phyloP scores from a whole-genome alignment of 1,140 invertebrate species.

The Bemisia tabaci region DNA sequence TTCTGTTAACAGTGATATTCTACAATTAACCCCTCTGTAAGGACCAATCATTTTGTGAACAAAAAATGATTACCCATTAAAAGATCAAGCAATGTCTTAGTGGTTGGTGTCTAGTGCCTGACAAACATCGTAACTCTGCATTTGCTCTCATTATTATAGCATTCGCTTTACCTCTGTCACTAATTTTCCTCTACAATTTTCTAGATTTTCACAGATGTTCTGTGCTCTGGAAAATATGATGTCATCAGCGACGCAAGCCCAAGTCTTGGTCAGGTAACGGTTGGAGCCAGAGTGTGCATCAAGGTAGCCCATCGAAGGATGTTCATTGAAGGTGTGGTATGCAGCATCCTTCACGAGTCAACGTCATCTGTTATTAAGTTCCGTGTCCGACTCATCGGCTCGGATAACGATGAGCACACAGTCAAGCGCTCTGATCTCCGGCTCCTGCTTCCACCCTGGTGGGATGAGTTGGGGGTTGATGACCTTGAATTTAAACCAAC shows the following conservation, averaged over 20 bases:
- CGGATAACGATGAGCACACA: conserved; percentile 35
- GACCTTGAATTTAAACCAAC: conserved; percentile 23
- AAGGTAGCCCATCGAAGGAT: conserved; percentile 39
- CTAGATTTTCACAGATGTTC: conserved; percentile 34
- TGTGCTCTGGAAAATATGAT: conserved; percentile 54
- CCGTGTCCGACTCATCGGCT: conserved; percentile 50
- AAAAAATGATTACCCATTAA: too few relatives aligned
- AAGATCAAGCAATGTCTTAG: too few relatives aligned
- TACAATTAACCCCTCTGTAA: too few relatives aligned
- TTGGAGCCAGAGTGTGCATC: conserved; percentile 51
- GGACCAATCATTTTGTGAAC: too few relatives aligned
- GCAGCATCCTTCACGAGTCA: conserved; percentile 39
- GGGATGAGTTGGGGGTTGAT: conserved; percentile 75
- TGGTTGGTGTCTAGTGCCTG: too few relatives aligned
- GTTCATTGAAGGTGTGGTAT: conserved; percentile 74
- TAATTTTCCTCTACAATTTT: too few relatives aligned
- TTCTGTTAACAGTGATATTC: too few relatives aligned
- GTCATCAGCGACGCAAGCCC: conserved; percentile 89
- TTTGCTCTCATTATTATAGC: too few relatives aligned
- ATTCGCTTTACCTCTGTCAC: too few relatives aligned
- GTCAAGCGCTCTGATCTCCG: conserved; percentile 76
- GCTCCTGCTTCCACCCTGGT: conserved; percentile 86
- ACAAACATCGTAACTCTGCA: too few relatives aligned
- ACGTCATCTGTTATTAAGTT: conserved; percentile 55
- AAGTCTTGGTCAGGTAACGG: conserved; percentile 49